phyloP scores from a whole-genome alignment of 2,113 vertebrate genomes.

The Trematocara unimaculatum region DNA sequence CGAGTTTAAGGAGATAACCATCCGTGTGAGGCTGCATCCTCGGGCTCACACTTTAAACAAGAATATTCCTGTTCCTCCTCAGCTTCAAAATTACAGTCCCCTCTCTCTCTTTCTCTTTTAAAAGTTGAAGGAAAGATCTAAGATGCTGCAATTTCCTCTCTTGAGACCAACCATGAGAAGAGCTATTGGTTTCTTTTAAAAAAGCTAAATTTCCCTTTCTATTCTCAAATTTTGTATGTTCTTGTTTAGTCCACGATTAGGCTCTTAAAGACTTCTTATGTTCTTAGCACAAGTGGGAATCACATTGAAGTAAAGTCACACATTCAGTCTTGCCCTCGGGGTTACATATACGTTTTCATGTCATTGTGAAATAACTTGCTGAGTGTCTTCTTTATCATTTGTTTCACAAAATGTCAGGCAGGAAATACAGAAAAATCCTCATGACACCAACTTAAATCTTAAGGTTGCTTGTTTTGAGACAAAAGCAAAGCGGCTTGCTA shows the following conservation, averaged over 20 bases:
- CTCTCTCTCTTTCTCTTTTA: neutral
- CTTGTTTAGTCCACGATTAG: neutral
- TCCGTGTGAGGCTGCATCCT: neutral
- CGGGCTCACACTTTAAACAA: neutral
- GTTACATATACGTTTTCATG: neutral
- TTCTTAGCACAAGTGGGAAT: neutral
- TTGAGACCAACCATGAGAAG: neutral
- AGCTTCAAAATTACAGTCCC: neutral
- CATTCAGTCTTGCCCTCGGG: neutral
- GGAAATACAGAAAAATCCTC: neutral
- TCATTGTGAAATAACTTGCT: neutral
- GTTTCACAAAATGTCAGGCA: neutral
- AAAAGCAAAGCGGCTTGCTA: neutral
- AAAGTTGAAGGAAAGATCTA: neutral
- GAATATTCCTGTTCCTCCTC: slow-evolving; percentile 1
- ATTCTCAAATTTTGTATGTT: neutral
- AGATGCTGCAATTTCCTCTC: neutral
- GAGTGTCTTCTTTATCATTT: neutral
- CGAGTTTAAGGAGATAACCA: neutral
- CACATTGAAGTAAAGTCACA: neutral
- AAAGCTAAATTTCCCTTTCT: neutral
- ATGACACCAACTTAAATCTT: neutral
- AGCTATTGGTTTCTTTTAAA: neutral
- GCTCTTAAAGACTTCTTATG: neutral
- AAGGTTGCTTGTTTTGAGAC: neutral